Percentiles rank a stretch among this genome's conserved stretches.
Evolutionary conservation across 2,113 vertebrate genomes (phyloP).

Genomic region (Rynchops niger): DNA sequence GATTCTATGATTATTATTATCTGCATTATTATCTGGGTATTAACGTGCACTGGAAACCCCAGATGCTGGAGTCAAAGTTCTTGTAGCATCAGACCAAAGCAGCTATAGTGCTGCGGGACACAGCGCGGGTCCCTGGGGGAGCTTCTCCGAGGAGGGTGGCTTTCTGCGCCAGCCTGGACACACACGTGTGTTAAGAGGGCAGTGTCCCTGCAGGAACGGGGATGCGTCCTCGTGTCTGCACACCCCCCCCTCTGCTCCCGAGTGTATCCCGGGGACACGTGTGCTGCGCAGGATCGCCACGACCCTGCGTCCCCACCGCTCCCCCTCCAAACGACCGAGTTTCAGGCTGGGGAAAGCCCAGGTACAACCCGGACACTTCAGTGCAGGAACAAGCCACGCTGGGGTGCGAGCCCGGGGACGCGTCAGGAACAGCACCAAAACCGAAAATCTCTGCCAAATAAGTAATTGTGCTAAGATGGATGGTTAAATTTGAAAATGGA

Average conservation of each 20-base stretch:
- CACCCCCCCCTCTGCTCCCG: neutral
- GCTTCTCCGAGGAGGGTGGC: neutral
- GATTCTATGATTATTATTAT: neutral
- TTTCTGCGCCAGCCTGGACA: accelerated
- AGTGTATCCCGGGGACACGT: neutral
- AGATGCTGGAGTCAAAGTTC: neutral
- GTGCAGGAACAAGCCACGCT: accelerated
- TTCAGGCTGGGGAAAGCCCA: neutral
- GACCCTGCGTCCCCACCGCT: neutral
- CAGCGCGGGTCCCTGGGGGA: accelerated
- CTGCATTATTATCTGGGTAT: neutral
- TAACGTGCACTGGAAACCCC: neutral
- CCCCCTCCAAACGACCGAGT: accelerated
- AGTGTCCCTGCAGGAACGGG: neutral
- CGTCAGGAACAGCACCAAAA: neutral
- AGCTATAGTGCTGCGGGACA: accelerated
- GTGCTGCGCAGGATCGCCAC: neutral
- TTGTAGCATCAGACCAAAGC: accelerated
- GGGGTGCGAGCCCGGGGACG: accelerated
- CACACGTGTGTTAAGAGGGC: accelerated
- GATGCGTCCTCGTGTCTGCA: accelerated
- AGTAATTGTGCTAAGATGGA: neutral
- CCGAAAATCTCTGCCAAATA: neutral
- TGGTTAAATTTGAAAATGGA: accelerated
- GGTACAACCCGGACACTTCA: too few relatives aligned